These are phyloP conservation scores for Plotosus lineatus DNA, from an alignment of 2,113 vertebrate species.

Conservation along the genomic window DNA sequence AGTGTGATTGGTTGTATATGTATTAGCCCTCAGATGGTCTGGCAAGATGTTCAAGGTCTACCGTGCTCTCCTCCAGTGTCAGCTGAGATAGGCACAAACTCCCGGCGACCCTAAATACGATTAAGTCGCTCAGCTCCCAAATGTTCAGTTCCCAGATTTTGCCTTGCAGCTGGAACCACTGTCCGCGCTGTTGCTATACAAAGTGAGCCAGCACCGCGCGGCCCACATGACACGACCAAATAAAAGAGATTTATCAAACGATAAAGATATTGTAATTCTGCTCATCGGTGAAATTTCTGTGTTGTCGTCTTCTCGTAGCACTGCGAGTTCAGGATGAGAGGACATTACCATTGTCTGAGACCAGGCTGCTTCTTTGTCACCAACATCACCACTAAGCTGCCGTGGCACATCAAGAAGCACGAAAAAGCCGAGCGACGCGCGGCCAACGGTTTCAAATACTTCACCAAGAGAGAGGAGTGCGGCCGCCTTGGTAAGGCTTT, in stretches of 20 bases:
- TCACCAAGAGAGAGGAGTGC: conserved; percentile 96
- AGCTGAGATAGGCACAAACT: too few species aligned
- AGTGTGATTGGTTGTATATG: too few species aligned
- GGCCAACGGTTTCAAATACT: conserved; percentile 98
- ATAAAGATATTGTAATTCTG: neutral
- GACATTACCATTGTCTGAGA: conserved; percentile 97
- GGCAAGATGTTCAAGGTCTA: too few species aligned
- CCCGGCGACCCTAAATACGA: too few species aligned
- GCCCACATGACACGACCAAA: neutral
- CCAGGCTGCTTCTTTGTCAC: conserved; percentile 94
- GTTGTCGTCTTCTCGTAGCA: conserved; percentile 78
- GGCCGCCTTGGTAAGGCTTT: conserved; percentile 83
- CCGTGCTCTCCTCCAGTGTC: too few species aligned
- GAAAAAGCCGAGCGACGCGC: conserved; percentile 97
- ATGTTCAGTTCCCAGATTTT: neutral
- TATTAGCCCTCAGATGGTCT: too few species aligned
- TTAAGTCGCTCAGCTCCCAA: too few species aligned
- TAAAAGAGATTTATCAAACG: neutral
- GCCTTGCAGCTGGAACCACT: neutral
- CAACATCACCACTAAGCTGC: conserved; percentile 99
- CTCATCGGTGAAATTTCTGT: neutral
- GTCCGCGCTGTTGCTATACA: neutral
- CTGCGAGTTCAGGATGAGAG: conserved; percentile 97
- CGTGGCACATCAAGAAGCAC: conserved; percentile 97
- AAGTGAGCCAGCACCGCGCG: neutral